Base-by-base conservation (phyloP, 92 coral and sea anemone species). In the Parazoanthus atlanticus region DNA sequence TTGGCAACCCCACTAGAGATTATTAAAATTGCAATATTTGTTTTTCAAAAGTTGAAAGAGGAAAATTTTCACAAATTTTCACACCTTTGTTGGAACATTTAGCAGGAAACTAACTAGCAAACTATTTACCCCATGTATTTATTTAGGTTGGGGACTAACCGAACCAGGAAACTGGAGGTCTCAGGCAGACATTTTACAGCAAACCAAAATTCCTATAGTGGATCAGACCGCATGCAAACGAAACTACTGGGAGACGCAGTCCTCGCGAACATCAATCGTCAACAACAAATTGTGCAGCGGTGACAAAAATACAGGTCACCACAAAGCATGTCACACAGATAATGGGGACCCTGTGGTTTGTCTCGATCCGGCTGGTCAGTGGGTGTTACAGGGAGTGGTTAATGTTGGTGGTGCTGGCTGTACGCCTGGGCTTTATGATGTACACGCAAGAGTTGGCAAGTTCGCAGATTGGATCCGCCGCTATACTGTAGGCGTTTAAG, bases 361-460 rank as follows among this genome's bases (percentile, higher is more conserved):
- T 29, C 21, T 31, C 25, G 78, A 74, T 46, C 8, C 78, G 43
- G 33, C 78, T 36, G 78, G 40, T 33, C 78, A 36, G 25, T 74
- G 78, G 78, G 78, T 74, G 3, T 36, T 74, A 12, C 78, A 74
- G 46, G 78, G 78, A 16, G 78, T 74, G 8, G 78, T 74, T 13
- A 74, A 23, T 32, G 21, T 13, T 5, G 25, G 43, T 16, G 43
- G 43, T 8, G 21, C 2, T 21, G 78, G 43, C 3, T 74, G 78
- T 36, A 13, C 19, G 43, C 43, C 78, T 74, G 78, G 78, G 41
- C 9, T 16, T 46, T 74, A 74, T 16, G 23, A 16, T 16, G 43
- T 74, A 16, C 10, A 74, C 43, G 28, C 78, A 26, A 31, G 78
- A 36, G 78, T 74, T 32, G 25, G 40, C 40, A 16, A 21, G 0